phyloP scores from a whole-genome alignment of 2,888 invertebrate species.

The Mythimna pallens region DNA sequence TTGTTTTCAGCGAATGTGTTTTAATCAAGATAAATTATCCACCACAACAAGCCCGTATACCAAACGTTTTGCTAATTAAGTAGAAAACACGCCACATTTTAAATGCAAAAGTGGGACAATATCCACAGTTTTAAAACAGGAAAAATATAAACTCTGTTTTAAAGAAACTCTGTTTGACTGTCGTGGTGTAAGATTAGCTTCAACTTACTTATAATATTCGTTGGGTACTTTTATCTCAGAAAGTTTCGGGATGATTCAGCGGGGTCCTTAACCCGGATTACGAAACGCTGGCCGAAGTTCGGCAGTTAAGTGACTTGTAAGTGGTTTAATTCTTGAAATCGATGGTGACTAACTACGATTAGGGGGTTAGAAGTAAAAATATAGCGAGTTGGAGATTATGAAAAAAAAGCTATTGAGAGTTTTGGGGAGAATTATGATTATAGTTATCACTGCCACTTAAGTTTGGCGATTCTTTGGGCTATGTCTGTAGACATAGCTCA shows the following conservation, averaged over 20 bases:
- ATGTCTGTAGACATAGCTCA: no score
- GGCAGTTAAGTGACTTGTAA: constrained; percentile 71
- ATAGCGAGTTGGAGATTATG: neutral
- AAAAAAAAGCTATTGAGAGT: neutral
- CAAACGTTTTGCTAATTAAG: constrained; percentile 47
- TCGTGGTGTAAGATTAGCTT: constrained; percentile 52
- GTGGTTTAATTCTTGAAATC: constrained; percentile 72
- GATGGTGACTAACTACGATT: constrained; percentile 58
- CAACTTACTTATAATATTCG: constrained; percentile 61
- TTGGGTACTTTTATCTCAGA: constrained; percentile 64
- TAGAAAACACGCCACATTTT: constrained; percentile 32
- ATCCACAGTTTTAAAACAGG: constrained; percentile 17
- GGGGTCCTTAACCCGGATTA: constrained; percentile 63
- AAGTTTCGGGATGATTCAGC: constrained; percentile 53
- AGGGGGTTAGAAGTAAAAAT: constrained; percentile 15
- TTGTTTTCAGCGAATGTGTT: constrained; percentile 35
- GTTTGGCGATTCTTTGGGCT: no score
- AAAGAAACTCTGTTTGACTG: constrained; percentile 43
- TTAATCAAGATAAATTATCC: constrained; percentile 55
- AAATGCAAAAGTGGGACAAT: constrained; percentile 28
- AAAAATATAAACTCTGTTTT: constrained; percentile 27
- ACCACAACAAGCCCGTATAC: constrained; percentile 25
- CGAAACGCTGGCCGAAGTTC: constrained; percentile 72
- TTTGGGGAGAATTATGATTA: no score
- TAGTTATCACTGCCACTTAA: neutral